Conservation (phyloP, 2,797 vertebrate genomes). For the Karalla daura region DNA sequence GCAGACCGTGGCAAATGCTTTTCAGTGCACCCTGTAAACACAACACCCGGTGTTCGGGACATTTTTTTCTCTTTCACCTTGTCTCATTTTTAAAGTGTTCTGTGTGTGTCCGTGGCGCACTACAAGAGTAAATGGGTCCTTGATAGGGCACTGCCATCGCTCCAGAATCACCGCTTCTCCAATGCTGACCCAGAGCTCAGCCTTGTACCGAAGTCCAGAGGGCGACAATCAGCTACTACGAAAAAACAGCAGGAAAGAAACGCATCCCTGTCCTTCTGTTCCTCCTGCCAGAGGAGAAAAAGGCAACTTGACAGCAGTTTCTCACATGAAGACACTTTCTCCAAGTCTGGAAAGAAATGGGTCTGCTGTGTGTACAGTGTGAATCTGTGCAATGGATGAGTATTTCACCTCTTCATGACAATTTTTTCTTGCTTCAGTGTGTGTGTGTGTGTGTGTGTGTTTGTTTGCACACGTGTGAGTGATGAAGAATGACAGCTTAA, state of each 20-base stretch:
- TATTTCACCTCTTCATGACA: background rate
- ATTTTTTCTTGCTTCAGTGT: constrained; percentile 2
- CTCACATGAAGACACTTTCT: background rate
- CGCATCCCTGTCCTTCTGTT: background rate
- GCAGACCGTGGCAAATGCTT: background rate
- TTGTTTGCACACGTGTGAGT: constrained; percentile 1
- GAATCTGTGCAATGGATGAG: background rate
- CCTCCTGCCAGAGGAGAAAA: background rate
- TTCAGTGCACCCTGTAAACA: too few species aligned
- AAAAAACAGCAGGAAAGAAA: background rate
- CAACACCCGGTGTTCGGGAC: too few species aligned
- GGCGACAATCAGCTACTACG: too few species aligned
- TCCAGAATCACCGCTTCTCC: too few species aligned
- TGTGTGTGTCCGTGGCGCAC: too few species aligned
- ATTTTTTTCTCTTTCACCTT: too few species aligned
- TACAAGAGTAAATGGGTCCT: too few species aligned
- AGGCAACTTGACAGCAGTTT: constrained; percentile 15
- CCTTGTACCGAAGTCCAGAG: too few species aligned
- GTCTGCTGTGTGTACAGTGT: constrained; percentile 2
- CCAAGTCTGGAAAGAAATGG: background rate
- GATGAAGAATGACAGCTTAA: constrained; percentile 48
- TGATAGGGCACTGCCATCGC: too few species aligned
- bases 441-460: background rate
- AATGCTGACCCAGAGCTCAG: too few species aligned
- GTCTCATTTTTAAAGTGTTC: too few species aligned